Evolutionary conservation across 2,888 invertebrate genomes (phyloP), one percentile per base, ranked within the genome.

Genomic region (Noctua janthina): DNA sequence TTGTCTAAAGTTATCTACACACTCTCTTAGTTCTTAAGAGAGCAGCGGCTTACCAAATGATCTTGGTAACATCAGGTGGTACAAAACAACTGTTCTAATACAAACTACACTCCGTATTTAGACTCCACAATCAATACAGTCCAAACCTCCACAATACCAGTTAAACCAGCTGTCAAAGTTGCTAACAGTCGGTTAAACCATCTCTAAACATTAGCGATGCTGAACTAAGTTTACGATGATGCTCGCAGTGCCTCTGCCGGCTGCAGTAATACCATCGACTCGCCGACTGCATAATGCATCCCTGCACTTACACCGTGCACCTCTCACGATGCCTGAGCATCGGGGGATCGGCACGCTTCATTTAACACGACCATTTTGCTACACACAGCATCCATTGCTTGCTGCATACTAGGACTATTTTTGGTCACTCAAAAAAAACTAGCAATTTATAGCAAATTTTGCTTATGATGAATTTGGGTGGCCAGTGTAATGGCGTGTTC

Each of bases 221-320:
- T 93, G 89, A 93, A 91, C 93, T 92, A 90, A 94, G 92, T 95
- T 94, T 92, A 94, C 91, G 91, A 92, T 92, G 93, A 93, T 92
- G 92, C 91, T 85, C 74, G 79, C 84, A 88, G 85, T 89, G 84
- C 78, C 78, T 80, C 80, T 86, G 84, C 83, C 80, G 88, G 84
- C 83, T 86, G 87, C 89, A 91, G 92, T 93, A 93, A 93, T 93
- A 93, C 93, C 91, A 94, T 94, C 93, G 93, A 92, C 93, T 90
- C 91, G 88, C 91, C 90, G 89, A 88, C 93, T 95, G 94, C 94
- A 95, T 95, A 93, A 95, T 95, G 94, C 94, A 95, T 94, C 93
- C 92, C 92, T 92, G 93, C 95, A 95, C 95, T 95, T 94, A 94
- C 92, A 93, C 91, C 90, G 91, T 90, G 92, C 92, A 92, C 93